These are phyloP conservation scores for Labeo rohita DNA, from an alignment of 2,113 vertebrate genomes.

Conservation along the genomic window DNA sequence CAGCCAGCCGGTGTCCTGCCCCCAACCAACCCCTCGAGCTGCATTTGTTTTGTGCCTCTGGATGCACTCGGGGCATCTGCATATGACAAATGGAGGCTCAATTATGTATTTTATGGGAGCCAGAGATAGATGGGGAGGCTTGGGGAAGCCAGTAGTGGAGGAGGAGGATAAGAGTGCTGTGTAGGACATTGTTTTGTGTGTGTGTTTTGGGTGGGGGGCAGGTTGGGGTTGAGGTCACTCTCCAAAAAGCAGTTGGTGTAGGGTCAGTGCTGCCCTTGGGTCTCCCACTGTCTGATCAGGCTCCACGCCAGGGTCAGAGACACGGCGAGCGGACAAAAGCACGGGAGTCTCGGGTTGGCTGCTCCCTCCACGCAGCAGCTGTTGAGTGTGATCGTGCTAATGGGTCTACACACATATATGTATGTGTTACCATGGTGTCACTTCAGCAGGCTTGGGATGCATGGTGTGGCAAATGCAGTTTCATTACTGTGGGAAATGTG, in stretches of 20 bases:
- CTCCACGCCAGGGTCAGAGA: slow-evolving; percentile 66
- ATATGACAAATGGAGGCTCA: slow-evolving; percentile 69
- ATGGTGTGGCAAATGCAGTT: slow-evolving; percentile 42
- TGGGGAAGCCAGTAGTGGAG: slow-evolving; percentile 58
- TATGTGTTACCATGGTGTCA: slow-evolving; percentile 58
- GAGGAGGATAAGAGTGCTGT: slow-evolving; percentile 65
- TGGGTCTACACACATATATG: slow-evolving; percentile 65
- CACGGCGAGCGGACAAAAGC: slow-evolving; percentile 65
- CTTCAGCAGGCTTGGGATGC: slow-evolving; percentile 26
- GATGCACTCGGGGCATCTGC: slow-evolving; percentile 70
- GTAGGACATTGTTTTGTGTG: slow-evolving; percentile 60
- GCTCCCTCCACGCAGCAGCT: slow-evolving; percentile 72
- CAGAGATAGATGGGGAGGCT: slow-evolving; percentile 52
- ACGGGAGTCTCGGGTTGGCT: slow-evolving; percentile 64
- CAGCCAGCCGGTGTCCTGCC: slow-evolving; percentile 29
- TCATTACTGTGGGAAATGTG: slow-evolving; percentile 41
- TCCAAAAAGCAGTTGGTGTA: slow-evolving; percentile 45
- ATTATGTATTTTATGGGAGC: slow-evolving; percentile 70
- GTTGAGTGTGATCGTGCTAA: slow-evolving; percentile 75
- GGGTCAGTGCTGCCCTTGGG: slow-evolving; percentile 46
- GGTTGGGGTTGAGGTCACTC: slow-evolving; percentile 54
- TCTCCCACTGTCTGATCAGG: slow-evolving; percentile 47
- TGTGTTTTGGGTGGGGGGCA: slow-evolving; percentile 47
- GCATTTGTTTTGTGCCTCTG: slow-evolving; percentile 44
- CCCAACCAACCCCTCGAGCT: slow-evolving; percentile 41